phyloP scores from a whole-genome alignment of 1,140 invertebrate species.

The Oedothorax gibbosus region DNA sequence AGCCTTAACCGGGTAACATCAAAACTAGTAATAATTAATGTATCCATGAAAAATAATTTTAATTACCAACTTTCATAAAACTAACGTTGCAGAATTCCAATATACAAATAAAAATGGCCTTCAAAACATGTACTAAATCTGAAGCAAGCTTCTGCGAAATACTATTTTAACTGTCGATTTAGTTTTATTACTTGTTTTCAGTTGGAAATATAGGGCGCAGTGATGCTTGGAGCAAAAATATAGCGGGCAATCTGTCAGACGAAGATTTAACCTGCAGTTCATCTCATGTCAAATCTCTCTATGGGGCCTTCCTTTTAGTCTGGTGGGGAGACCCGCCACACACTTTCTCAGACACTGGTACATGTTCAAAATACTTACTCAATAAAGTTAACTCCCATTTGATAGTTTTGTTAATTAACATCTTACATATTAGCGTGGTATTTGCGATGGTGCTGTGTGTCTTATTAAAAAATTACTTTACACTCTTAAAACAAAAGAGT shows the following conservation, averaged over 20 bases:
- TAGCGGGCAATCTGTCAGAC: slow-evolving; percentile 31
- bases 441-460: neutral
- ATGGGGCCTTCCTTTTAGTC: neutral
- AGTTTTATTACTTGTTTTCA: neutral
- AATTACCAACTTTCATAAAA: too few relatives aligned
- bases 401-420: neutral
- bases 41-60: too few relatives aligned
- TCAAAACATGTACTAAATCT: too few relatives aligned
- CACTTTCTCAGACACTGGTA: neutral
- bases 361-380: slow-evolving; percentile 12
- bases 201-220: neutral
- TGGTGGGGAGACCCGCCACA: slow-evolving; percentile 12
- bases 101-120: too few relatives aligned
- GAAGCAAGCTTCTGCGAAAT: too few relatives aligned
- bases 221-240: slow-evolving; percentile 4
- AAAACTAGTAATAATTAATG: too few relatives aligned
- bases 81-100: too few relatives aligned
- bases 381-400: neutral
- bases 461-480: slow-evolving; percentile 5
- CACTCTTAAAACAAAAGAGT: too few relatives aligned
- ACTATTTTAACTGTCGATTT: too few relatives aligned
- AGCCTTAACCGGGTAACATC: too few relatives aligned
- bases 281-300: slow-evolving; percentile 35
- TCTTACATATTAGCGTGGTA: neutral
- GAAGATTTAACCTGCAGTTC: slow-evolving; percentile 26